Evolutionary conservation across 2,113 vertebrate species (phyloP).

Genomic region (Xenopus laevis): DNA sequence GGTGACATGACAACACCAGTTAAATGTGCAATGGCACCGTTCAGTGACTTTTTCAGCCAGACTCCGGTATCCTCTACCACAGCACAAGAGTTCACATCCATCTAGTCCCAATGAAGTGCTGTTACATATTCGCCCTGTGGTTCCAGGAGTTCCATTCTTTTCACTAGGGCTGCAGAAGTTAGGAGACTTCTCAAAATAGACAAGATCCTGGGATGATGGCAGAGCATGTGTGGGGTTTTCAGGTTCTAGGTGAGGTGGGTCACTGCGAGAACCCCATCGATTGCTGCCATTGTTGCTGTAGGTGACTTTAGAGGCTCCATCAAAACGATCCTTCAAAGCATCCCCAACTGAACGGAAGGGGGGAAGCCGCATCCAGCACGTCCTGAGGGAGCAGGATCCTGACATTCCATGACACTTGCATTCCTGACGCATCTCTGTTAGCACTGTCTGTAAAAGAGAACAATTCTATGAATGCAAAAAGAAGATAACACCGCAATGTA

Average conservation of each 20-base stretch:
- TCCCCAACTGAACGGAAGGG: constrained; percentile 92
- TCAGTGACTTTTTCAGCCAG: constrained; percentile 86
- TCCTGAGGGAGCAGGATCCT: constrained; percentile 92
- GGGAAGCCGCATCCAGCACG: constrained; percentile 97
- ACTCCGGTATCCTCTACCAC: constrained; percentile 87
- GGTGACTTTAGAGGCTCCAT: constrained; percentile 90
- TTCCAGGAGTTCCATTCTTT: constrained; percentile 83
- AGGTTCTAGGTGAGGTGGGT: constrained; percentile 86
- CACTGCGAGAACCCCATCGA: constrained; percentile 79
- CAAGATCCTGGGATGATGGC: constrained; percentile 84
- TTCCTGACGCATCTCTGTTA: constrained; percentile 95
- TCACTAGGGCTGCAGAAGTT: constrained; percentile 95
- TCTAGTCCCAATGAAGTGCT: constrained; percentile 91
- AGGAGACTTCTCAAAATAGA: constrained; percentile 96
- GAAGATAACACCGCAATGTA: not conserved
- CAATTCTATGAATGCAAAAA: not conserved
- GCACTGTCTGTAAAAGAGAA: constrained; percentile 74
- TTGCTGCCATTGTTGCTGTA: constrained; percentile 97
- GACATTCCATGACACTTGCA: constrained; percentile 99
- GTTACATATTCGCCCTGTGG: constrained; percentile 86
- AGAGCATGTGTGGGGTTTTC: constrained; percentile 94
- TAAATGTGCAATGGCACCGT: constrained; percentile 96
- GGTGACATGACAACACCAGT: constrained; percentile 99
- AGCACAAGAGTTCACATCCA: constrained; percentile 94
- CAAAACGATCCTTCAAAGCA: constrained; percentile 92